A percentile compares a stretch with the other conserved stretches of the same genome.
These are phyloP conservation scores for Oryzias dopingdopingensis DNA, from an alignment of 2,797 vertebrate genomes.

Conservation along the genomic window DNA sequence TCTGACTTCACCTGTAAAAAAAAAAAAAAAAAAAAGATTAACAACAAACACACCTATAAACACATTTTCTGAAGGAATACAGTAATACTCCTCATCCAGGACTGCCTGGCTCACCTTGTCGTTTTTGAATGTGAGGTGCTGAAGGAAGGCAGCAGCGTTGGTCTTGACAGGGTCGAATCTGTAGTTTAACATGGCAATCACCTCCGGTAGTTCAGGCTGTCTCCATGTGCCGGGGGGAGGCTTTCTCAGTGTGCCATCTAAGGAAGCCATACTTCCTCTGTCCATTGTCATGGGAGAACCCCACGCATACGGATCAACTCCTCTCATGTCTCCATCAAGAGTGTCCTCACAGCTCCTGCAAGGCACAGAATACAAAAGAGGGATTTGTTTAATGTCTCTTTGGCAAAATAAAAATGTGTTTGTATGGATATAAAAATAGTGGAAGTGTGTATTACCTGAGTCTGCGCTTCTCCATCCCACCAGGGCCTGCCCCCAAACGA, in stretches of 20 bases:
- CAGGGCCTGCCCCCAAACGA: constrained; percentile 67
- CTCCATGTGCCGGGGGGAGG: constrained; percentile 83
- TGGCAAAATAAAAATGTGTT: neutral
- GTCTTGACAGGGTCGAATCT: constrained; percentile 92
- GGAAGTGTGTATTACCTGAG: constrained; percentile 59
- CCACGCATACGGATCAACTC: constrained; percentile 86
- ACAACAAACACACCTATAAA: neutral
- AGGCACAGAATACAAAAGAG: neutral
- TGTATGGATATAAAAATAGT: neutral
- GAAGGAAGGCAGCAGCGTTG: constrained; percentile 94
- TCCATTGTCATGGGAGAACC: constrained; percentile 86
- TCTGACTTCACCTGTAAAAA: constrained; percentile 77
- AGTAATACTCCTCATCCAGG: no score
- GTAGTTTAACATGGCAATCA: constrained; percentile 95
- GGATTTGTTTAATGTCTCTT: neutral
- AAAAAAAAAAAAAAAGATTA: constrained; percentile 13
- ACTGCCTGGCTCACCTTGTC: constrained; percentile 81
- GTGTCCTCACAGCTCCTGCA: constrained; percentile 94
- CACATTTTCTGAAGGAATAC: no score
- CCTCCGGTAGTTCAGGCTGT: constrained; percentile 93
- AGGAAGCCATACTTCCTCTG: constrained; percentile 91
- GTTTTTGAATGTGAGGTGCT: constrained; percentile 95
- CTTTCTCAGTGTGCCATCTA: constrained; percentile 94
- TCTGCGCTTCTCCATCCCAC: constrained; percentile 63
- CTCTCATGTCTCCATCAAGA: constrained; percentile 83